A percentile compares a stretch with the other conserved stretches of the same genome.
phyloP scores from a whole-genome alignment of 2,113 vertebrate genomes.

The Megatriorchis doriae region DNA sequence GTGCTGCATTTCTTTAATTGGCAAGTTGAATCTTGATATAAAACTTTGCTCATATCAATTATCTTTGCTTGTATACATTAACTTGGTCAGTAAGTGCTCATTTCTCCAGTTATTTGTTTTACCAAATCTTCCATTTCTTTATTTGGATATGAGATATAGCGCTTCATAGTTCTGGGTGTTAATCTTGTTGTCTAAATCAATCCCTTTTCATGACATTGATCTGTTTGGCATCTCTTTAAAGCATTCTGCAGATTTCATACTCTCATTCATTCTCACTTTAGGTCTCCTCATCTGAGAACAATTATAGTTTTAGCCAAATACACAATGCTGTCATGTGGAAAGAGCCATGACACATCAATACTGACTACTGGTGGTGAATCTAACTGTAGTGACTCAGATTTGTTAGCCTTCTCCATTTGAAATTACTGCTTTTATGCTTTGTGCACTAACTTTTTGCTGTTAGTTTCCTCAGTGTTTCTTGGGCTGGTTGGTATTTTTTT shows the following conservation, averaged over 20 bases:
- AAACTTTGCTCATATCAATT: not conserved
- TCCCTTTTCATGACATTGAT: not conserved
- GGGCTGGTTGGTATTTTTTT: not conserved
- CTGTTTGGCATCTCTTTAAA: constrained; percentile 1
- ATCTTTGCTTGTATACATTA: not conserved
- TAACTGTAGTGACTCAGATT: not conserved
- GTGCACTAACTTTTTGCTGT: not conserved
- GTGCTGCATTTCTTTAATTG: not conserved
- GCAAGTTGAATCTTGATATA: not conserved
- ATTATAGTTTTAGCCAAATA: constrained; percentile 11
- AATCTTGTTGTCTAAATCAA: constrained; percentile 24
- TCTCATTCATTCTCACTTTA: not conserved
- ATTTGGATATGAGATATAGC: not conserved
- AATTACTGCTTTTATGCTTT: not conserved
- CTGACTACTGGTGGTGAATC: not conserved
- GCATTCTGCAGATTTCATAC: not conserved
- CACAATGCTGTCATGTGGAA: not conserved
- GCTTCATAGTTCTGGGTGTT: not conserved
- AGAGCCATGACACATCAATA: not conserved
- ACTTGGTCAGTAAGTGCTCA: not conserved
- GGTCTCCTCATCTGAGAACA: constrained; percentile 32
- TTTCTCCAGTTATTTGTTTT: constrained; percentile 8
- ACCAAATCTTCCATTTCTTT: not conserved
- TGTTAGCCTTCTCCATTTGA: not conserved
- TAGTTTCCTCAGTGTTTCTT: not conserved